These are phyloP conservation scores for Synanceia verrucosa DNA, from an alignment of 2,797 vertebrate genomes.

Conservation along the genomic window DNA sequence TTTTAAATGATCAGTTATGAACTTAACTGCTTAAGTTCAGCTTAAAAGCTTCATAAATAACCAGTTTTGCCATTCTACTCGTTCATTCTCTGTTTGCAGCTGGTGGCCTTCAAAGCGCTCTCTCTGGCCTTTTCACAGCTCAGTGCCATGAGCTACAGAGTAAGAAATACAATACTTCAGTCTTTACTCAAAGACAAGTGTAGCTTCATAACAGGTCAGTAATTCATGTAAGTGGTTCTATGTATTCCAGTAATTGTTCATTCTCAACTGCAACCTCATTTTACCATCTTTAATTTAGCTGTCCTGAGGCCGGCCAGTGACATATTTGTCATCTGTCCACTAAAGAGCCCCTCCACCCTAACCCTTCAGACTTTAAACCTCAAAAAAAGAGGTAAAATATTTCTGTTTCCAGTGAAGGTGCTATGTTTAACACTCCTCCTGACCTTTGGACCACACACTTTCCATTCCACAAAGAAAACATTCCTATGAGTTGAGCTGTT, in stretches of 20 bases:
- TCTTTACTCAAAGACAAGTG: constrained; percentile 20
- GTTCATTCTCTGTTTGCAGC: constrained; percentile 33
- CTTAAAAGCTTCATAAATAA: too few species aligned
- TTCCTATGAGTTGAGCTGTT: neutral
- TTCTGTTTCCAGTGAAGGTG: constrained; percentile 26
- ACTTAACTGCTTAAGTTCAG: too few species aligned
- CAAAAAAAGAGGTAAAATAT: constrained; percentile 18
- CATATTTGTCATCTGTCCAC: constrained; percentile 36
- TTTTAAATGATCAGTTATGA: too few species aligned
- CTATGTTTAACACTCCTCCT: constrained; percentile 10
- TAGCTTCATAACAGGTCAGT: constrained; percentile 17
- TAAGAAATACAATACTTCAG: constrained; percentile 15
- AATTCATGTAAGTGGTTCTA: neutral
- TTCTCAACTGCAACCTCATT: neutral
- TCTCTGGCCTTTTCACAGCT: constrained; percentile 27
- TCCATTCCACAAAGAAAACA: neutral
- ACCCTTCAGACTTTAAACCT: neutral
- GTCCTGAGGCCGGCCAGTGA: constrained; percentile 31
- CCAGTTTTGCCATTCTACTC: constrained; percentile 1
- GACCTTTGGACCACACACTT: constrained; percentile 6
- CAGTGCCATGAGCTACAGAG: constrained; percentile 26
- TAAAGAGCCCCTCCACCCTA: neutral
- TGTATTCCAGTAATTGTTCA: neutral
- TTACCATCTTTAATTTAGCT: neutral
- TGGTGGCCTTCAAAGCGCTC: constrained; percentile 11